Percentiles rank a stretch among this genome's conserved stretches.
Evolutionary conservation across 2,797 vertebrate genomes (phyloP).

Genomic region (Notolepis coatsorum): DNA sequence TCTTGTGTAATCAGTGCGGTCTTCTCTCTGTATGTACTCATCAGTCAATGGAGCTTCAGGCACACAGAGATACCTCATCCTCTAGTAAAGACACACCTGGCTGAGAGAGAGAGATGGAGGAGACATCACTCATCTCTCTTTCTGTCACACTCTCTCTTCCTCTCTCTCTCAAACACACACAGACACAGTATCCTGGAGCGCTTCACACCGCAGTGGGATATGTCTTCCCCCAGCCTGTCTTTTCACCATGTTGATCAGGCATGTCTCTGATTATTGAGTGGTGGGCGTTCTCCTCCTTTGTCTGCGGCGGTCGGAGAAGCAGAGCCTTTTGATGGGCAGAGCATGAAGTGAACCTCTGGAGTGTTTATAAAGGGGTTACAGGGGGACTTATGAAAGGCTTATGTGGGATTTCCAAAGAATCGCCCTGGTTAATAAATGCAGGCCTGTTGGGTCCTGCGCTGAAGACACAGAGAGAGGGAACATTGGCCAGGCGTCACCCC

Average conservation of each 20-base stretch:
- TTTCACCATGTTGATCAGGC: slow-evolving; percentile 33
- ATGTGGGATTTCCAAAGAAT: slow-evolving; percentile 63
- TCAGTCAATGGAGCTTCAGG: slow-evolving; percentile 26
- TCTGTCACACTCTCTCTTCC: slow-evolving; percentile 2
- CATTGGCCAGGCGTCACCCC: slow-evolving; percentile 21
- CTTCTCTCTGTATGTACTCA: slow-evolving; percentile 7
- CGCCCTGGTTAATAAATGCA: slow-evolving; percentile 65
- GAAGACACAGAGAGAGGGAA: slow-evolving; percentile 18
- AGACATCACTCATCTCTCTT: slow-evolving; percentile 7
- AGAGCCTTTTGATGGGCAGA: slow-evolving; percentile 53
- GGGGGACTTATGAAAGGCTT: slow-evolving; percentile 55
- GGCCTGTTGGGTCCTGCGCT: slow-evolving; percentile 61
- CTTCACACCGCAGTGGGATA: not conserved
- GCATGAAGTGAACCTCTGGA: slow-evolving; percentile 68
- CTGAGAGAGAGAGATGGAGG: slow-evolving; percentile 21
- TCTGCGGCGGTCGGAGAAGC: slow-evolving; percentile 54
- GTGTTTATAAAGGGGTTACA: slow-evolving; percentile 71
- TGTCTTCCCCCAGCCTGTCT: slow-evolving; percentile 20
- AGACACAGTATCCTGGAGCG: not conserved
- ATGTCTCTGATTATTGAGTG: slow-evolving; percentile 53
- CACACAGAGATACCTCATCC: slow-evolving; percentile 47
- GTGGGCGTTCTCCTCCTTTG: slow-evolving; percentile 51
- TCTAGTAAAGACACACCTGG: slow-evolving; percentile 31
- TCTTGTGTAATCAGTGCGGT: slow-evolving; percentile 25
- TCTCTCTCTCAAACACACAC: not conserved